Evolutionary conservation across 2,113 vertebrate species (phyloP).

Genomic region (Pycnonotus jocosus): DNA sequence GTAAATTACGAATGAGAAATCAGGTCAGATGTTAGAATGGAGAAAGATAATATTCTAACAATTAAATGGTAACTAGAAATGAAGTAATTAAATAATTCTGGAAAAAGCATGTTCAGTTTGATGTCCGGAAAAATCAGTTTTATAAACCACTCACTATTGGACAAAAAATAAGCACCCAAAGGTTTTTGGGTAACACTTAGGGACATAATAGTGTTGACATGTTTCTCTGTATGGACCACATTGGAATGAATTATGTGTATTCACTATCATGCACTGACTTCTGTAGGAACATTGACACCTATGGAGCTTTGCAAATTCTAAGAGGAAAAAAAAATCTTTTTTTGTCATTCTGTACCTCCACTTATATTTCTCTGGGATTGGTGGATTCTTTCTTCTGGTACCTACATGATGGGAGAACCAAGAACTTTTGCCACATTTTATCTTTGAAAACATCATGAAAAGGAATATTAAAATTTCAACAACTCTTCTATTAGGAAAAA

Average conservation of each 20-base stretch:
- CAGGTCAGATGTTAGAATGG: neutral
- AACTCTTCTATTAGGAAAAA: neutral
- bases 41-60: neutral
- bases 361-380: neutral
- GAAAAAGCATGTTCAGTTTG: neutral
- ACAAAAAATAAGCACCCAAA: neutral
- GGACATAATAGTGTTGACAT: neutral
- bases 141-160: neutral
- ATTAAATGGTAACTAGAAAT: neutral
- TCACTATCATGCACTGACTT: neutral
- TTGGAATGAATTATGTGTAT: neutral
- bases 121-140: neutral
- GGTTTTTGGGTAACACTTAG: neutral
- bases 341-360: neutral
- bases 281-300: neutral
- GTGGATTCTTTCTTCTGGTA: neutral
- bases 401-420: neutral
- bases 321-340: accelerated
- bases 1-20: neutral
- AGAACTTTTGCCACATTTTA: neutral
- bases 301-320: neutral
- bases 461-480: neutral
- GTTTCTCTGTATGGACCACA: neutral
- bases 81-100: neutral
- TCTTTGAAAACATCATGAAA: neutral